Conservation (phyloP, 2,888 invertebrate genomes). For the Periphyllus acericola region DNA sequence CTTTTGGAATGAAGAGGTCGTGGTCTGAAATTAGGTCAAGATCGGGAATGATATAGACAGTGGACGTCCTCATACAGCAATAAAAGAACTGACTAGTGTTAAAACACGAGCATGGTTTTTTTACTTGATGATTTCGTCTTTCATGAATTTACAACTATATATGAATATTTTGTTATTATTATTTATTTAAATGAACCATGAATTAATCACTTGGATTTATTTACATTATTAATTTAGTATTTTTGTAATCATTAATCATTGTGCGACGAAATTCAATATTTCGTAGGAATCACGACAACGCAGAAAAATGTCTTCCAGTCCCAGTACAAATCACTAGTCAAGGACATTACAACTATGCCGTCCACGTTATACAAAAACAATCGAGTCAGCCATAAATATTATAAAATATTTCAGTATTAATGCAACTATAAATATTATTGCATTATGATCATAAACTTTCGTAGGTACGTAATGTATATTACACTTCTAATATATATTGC, state of each 20-base stretch:
- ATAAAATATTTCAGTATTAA: neutral
- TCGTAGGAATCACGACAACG: neutral
- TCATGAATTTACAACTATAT: neutral
- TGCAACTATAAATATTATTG: neutral
- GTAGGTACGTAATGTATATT: neutral
- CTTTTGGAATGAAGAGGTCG: slow-evolving; percentile 39
- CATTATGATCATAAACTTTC: neutral
- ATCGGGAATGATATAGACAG: slow-evolving; percentile 54
- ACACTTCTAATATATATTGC: neutral
- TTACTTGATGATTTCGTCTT: neutral
- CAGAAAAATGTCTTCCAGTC: neutral
- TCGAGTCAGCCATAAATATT: neutral
- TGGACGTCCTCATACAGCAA: slow-evolving; percentile 51
- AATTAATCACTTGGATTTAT: neutral
- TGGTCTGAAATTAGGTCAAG: slow-evolving; percentile 44
- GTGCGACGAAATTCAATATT: neutral
- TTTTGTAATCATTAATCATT: neutral
- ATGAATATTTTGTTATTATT: neutral
- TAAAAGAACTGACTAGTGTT: slow-evolving; percentile 33
- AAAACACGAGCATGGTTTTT: neutral
- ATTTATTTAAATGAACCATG: neutral
- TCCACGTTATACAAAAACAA: neutral
- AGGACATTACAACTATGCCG: neutral
- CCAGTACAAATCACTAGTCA: slow-evolving; percentile 5
- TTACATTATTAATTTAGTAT: neutral